These are phyloP conservation scores for Spondyliosoma cantharus DNA, from an alignment of 2,797 vertebrate species.

Conservation along the genomic window DNA sequence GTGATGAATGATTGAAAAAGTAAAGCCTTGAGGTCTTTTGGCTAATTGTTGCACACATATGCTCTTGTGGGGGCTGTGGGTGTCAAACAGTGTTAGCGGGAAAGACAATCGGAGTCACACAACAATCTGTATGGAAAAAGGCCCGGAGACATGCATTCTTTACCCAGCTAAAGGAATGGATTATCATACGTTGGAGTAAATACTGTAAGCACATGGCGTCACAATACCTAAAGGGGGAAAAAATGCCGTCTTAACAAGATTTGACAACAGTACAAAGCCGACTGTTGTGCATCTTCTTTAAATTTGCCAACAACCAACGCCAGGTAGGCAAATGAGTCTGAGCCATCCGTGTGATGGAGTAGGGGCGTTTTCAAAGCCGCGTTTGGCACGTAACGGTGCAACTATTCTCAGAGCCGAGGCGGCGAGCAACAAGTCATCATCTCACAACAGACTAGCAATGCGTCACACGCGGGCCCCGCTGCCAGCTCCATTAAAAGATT, in stretches of 20 bases:
- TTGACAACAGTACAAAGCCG: background rate
- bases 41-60: slow-evolving; percentile 60
- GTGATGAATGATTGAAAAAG: slow-evolving; percentile 58
- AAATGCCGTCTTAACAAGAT: background rate
- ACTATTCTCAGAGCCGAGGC: slow-evolving; percentile 36
- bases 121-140: slow-evolving; percentile 25
- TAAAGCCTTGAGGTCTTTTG: slow-evolving; percentile 53
- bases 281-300: slow-evolving; percentile 6
- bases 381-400: slow-evolving; percentile 24
- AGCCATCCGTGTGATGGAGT: slow-evolving; percentile 18
- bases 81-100: slow-evolving; percentile 39
- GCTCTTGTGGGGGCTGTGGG: slow-evolving; percentile 39
- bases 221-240: background rate
- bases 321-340: slow-evolving; percentile 23
- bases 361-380: slow-evolving; percentile 24
- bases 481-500: slow-evolving; percentile 79
- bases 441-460: slow-evolving; percentile 29
- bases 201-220: slow-evolving; percentile 6
- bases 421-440: slow-evolving; percentile 66
- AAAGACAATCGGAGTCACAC: slow-evolving; percentile 44
- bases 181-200: slow-evolving; percentile 33
- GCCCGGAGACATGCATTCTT: slow-evolving; percentile 56
- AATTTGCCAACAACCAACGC: slow-evolving; percentile 4
- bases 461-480: slow-evolving; percentile 10
- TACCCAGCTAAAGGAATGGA: slow-evolving; percentile 40